phyloP scores from a whole-genome alignment of 2,888 invertebrate species.

The Oasisia sp. region DNA sequence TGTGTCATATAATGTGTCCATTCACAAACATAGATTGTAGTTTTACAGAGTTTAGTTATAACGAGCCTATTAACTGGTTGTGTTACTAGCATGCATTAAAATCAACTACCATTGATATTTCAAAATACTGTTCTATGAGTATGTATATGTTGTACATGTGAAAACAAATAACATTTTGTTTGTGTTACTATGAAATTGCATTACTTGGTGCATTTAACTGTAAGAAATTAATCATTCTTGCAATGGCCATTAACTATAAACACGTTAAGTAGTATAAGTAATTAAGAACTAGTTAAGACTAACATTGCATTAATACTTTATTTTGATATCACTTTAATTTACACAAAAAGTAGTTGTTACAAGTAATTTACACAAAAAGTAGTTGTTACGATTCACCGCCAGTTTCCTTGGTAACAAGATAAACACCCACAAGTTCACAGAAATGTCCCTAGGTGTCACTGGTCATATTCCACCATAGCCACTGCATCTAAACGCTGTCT shows the following conservation, averaged over 20 bases:
- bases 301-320: too few relatives aligned
- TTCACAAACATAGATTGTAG: too few relatives aligned
- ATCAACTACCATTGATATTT: background rate
- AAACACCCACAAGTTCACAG: background rate
- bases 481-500: background rate
- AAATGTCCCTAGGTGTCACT: background rate
- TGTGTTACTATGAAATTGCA: background rate
- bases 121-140: background rate
- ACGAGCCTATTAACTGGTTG: too few relatives aligned
- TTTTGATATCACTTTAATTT: background rate
- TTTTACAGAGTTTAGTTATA: too few relatives aligned
- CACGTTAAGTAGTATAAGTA: too few relatives aligned
- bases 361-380: background rate
- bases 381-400: background rate
- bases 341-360: background rate
- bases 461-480: background rate
- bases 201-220: background rate
- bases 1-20: too few relatives aligned
- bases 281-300: too few relatives aligned
- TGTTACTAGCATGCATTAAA: background rate
- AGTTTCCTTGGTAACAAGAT: background rate
- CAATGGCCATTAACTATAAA: too few relatives aligned
- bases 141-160: background rate
- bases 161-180: background rate
- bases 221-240: background rate